Conservation (phyloP, 2,888 invertebrate genomes). For the Parnassius apollo region DNA sequence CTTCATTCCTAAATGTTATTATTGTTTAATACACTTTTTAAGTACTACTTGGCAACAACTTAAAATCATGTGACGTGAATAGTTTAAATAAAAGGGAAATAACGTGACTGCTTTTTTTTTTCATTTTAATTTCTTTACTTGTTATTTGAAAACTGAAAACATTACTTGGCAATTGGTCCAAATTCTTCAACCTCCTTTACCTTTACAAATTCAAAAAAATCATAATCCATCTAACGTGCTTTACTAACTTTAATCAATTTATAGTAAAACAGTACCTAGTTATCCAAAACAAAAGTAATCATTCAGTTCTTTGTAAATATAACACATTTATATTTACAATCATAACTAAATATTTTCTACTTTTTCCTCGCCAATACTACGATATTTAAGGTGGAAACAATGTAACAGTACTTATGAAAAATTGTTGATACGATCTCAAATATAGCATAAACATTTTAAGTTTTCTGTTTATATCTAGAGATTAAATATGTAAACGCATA, state of each 20-base stretch:
- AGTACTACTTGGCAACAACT: slow-evolving; percentile 21
- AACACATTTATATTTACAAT: no score
- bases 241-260: no score
- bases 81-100: background rate
- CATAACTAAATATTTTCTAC: no score
- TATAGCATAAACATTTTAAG: background rate
- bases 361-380: no score
- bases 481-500: no score
- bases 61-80: slow-evolving; percentile 1
- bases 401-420: background rate
- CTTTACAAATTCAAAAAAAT: background rate
- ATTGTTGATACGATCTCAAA: background rate
- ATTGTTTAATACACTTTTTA: background rate
- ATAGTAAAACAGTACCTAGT: no score
- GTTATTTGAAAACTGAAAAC: background rate
- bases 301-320: no score
- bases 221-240: background rate
- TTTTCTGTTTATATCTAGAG: background rate
- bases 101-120: no score
- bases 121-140: no score
- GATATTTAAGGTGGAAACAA: no score
- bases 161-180: slow-evolving; percentile 21
- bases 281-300: no score
- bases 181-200: slow-evolving; percentile 9
- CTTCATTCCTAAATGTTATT: background rate